Evolutionary conservation across 2,797 vertebrate genomes (phyloP), one percentile per base, ranked within the genome.

Genomic region (Acrocephalus scirpaceus): DNA sequence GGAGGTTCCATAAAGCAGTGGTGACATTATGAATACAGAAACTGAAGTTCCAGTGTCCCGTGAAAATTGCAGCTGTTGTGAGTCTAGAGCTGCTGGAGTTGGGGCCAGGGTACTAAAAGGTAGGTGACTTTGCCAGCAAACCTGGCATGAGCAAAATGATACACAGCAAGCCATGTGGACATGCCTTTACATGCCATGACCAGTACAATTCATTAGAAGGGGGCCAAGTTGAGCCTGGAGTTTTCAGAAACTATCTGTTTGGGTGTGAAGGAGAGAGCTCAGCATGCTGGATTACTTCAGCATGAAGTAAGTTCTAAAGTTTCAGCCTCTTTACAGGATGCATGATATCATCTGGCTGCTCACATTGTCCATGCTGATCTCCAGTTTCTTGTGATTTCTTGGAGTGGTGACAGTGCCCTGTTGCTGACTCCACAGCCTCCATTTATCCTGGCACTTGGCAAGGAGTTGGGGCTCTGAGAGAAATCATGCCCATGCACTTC

Each of bases 241-340:
- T 66, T 92, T 81, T 81, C 32, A 57, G 70, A 88, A 95, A 67
- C 32, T 71, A 11, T 54, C 57, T 38, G 25, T 88, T 90, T 81
- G 70, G 56, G 53, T 88, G 32, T 70, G 92, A 90, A 90, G 48
- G 66, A 90, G 54, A 71, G 51, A 27, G 34, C 22, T 82, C 71
- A 76, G 66, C 34, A 42, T 60, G 53, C 62, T 92, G 56, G 45
- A 88, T 95, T 83, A 86, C 66, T 93, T 72, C 16, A 83, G 76
- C 58, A 54, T 60, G 40, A 93, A 96, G 38, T 66, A 86, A 60
- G 32, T 62, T 90, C 65, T 96, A 58, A 94, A 78, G 57, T 94
- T 94, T 92, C 73, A 44, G 44, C 56, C 60, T 58, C 54, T 77
- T 83, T 91, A 58, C 75, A 83, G 86, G 69, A 57, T 67, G 84